Conservation (phyloP, 2,888 invertebrate species). For the Acleris laterana region DNA sequence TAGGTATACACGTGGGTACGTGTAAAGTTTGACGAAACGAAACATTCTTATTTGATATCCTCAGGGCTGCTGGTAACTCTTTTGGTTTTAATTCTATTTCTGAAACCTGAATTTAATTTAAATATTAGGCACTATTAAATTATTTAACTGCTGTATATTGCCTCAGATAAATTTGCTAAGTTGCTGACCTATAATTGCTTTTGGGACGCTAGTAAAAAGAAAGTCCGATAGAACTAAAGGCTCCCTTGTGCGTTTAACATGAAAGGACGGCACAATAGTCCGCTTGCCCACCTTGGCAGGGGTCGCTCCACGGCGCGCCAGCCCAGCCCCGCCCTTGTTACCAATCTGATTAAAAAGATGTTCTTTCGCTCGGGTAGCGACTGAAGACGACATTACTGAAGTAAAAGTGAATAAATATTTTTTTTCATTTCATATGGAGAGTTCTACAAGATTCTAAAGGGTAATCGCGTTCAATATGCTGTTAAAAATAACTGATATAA, state of each 20-base stretch:
- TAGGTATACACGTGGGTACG: not conserved
- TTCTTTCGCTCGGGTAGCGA: too few species aligned
- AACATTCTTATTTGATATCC: slow-evolving; percentile 24
- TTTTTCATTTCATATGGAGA: too few species aligned
- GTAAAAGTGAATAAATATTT: too few species aligned
- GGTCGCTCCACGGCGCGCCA: not conserved
- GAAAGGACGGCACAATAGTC: slow-evolving; percentile 19
- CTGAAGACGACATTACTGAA: too few species aligned
- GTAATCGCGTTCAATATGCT: too few species aligned
- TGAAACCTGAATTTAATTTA: not conserved
- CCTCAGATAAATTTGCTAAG: not conserved
- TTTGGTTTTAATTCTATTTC: not conserved
- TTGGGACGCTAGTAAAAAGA: not conserved
- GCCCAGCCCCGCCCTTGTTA: too few species aligned
- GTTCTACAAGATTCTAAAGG: too few species aligned
- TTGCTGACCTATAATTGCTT: not conserved
- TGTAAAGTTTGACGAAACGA: slow-evolving; percentile 15
- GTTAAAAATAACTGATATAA: too few species aligned
- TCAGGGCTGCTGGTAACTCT: slow-evolving; percentile 20
- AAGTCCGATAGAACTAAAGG: slow-evolving; percentile 16
- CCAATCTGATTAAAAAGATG: not conserved
- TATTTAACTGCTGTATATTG: not conserved
- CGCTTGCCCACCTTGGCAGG: slow-evolving; percentile 9
- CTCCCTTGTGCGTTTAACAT: slow-evolving; percentile 16
- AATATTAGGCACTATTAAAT: too few species aligned